These are phyloP conservation scores for Andrena dorsata DNA, from an alignment of 2,888 invertebrate species.

Conservation along the genomic window DNA sequence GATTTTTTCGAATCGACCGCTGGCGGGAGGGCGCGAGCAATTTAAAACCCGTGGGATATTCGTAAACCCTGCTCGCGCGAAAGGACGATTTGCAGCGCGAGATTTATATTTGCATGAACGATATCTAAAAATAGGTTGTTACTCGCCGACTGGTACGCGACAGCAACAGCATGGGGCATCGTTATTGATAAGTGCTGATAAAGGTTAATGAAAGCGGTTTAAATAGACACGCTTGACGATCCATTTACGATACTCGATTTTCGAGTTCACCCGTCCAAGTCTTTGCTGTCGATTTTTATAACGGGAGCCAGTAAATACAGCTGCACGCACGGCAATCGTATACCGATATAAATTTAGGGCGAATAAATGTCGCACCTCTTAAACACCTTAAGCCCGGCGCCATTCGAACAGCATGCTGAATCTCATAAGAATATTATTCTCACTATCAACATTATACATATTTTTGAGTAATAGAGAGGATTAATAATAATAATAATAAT, in stretches of 20 bases:
- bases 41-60: neutral
- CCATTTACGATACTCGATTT: conserved; percentile 23
- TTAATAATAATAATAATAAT: too few relatives aligned
- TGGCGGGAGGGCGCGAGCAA: neutral
- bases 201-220: conserved; percentile 62
- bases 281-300: neutral
- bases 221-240: conserved; percentile 56
- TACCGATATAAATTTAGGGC: neutral
- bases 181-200: conserved; percentile 68
- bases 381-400: neutral
- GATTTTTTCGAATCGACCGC: neutral
- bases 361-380: conserved; percentile 14
- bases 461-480: too few relatives aligned
- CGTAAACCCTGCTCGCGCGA: conserved; percentile 10
- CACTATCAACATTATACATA: too few relatives aligned
- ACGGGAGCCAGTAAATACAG: neutral
- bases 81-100: conserved; percentile 41
- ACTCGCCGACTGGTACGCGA: conserved; percentile 50
- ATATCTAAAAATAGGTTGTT: conserved; percentile 77
- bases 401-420: neutral
- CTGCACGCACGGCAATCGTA: neutral
- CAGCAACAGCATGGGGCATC: conserved; percentile 47
- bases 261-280: conserved; percentile 18
- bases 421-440: too few relatives aligned
- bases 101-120: conserved; percentile 74